Evolutionary conservation across 2,113 vertebrate genomes (phyloP).

Genomic region (Todiramphus saurophagus): DNA sequence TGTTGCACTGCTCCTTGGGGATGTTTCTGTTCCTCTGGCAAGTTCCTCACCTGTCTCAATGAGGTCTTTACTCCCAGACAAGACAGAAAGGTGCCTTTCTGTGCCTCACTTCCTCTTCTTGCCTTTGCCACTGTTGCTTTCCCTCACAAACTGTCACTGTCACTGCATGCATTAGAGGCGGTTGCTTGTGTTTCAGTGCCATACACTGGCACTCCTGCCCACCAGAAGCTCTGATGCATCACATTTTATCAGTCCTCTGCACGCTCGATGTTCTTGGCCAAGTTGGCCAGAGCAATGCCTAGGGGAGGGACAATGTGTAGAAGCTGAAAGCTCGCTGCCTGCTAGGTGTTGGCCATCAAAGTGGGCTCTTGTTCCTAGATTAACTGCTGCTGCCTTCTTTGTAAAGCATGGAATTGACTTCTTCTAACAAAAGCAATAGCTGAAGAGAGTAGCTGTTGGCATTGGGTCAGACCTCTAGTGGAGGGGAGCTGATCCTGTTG

Average conservation of each 20-base stretch:
- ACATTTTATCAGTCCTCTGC: not conserved
- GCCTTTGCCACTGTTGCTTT: not conserved
- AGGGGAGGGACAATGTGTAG: not conserved
- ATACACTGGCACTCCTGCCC: not conserved
- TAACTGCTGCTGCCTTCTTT: not conserved
- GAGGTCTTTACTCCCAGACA: not conserved
- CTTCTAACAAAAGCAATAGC: not conserved
- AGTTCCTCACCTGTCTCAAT: not conserved
- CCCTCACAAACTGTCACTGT: not conserved
- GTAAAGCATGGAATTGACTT: not conserved
- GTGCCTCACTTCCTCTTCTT: not conserved
- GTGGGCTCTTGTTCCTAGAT: not conserved
- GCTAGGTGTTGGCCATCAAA: not conserved
- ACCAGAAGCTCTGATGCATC: not conserved
- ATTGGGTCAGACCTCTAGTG: not conserved
- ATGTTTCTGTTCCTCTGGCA: not conserved
- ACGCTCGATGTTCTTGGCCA: not conserved
- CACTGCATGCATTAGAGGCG: accelerated
- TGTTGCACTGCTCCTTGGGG: not conserved
- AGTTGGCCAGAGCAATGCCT: not conserved
- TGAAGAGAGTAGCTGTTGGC: not conserved
- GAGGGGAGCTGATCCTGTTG: not conserved
- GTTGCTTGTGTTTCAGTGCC: not conserved
- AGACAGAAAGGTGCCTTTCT: not conserved
- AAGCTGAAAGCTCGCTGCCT: not conserved